Base-by-base conservation (phyloP, 1,140 invertebrate genomes). In the Capitella teleta region DNA sequence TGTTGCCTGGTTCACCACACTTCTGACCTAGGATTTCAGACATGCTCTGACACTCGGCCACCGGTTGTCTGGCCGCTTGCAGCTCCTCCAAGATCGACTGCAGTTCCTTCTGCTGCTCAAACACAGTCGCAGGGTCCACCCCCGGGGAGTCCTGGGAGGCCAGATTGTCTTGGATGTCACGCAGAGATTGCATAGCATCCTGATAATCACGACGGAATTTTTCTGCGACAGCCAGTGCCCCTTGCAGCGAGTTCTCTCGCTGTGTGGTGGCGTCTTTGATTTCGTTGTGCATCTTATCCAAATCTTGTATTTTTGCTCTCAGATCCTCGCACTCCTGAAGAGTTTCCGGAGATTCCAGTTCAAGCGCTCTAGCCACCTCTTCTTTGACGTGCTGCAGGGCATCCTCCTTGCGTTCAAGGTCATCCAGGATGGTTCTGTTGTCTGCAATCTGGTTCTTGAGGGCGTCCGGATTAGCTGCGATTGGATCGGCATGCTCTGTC, bases 371-470 rank as follows among this genome's bases (percentile, higher is more conserved):
- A 59, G 84, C 82, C n/a, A 91, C 91, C 2, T 88, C 87, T 43
- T 84, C 80, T 63, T 86, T 85, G 0, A 96, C 89, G n/a, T 89
- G 86, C 42, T 85, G 82, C 65, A 92, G 92, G 0, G 91, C 88
- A 60, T 87, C 84, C 50, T 85, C 82, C n/a, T 90, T 78, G 61
- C 94, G 89, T 38, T 90, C 83, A 6, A 98, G 70, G 66, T 96
- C 90, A 60, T 93, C 88, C 48, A 87, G 78, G 3, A 96, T 74
- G 0, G 84, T 54, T 61, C 84, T 82, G 64, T 95, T 96, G 59
- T 98, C 93, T 52, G 89, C 87, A 55, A 96, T 88, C 73, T 98
- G 93, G 60, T 96, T 89, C 38, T 83, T 78, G 49, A 98, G 84
- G 68, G 90, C 86, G 24, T 90, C 85, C 5, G 91, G 88, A 71